phyloP scores from a whole-genome alignment of 2,113 vertebrate species.

The Hippolais icterina region DNA sequence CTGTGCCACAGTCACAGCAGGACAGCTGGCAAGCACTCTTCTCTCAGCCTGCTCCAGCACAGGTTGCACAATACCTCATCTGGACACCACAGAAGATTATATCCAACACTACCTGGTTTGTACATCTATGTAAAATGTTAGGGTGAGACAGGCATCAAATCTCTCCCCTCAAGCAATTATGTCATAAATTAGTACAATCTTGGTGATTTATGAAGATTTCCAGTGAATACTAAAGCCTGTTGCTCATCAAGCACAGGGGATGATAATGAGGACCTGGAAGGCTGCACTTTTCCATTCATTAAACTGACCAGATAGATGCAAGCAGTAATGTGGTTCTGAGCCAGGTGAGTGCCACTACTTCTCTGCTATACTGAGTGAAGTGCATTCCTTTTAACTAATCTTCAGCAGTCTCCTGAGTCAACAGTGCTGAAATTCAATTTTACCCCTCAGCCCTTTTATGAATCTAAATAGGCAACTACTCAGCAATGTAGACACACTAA shows the following conservation, averaged over 20 bases:
- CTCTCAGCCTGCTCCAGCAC: not conserved
- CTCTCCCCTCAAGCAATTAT: not conserved
- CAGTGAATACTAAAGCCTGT: not conserved
- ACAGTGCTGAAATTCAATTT: not conserved
- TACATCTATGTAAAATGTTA: not conserved
- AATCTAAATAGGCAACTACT: not conserved
- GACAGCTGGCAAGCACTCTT: not conserved
- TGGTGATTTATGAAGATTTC: not conserved
- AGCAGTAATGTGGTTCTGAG: not conserved
- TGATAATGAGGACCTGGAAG: not conserved
- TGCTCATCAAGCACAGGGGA: not conserved
- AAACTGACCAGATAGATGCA: not conserved
- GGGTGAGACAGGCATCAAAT: not conserved
- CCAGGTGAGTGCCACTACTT: not conserved
- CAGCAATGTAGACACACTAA: not conserved
- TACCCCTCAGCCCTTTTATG: not conserved
- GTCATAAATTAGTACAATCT: not conserved
- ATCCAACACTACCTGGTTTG: not conserved
- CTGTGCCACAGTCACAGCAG: not conserved
- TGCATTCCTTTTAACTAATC: not conserved
- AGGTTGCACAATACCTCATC: not conserved
- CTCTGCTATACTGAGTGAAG: not conserved
- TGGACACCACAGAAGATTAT: not conserved
- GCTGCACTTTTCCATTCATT: not conserved
- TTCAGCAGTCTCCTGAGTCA: not conserved